Conservation (phyloP, 23 tunicate species). For the Styela plicata region DNA sequence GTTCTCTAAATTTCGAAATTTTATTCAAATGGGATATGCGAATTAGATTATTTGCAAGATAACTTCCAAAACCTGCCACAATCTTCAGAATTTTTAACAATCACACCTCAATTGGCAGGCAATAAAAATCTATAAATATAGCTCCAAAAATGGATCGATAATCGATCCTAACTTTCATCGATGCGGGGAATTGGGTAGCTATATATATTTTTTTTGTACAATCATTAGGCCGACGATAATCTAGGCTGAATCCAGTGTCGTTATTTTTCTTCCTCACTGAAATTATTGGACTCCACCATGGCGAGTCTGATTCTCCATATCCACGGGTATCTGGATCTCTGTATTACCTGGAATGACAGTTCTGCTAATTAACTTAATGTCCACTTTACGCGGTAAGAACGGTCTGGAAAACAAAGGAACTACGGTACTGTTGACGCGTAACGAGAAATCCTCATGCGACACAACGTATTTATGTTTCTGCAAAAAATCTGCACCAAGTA, state of each 20-base stretch:
- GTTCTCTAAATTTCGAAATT: no score
- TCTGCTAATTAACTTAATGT: neutral
- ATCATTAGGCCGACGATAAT: conserved; percentile 20
- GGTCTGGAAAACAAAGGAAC: neutral
- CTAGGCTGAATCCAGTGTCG: conserved; percentile 22
- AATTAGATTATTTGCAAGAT: no score
- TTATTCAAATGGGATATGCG: no score
- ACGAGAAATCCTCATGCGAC: neutral
- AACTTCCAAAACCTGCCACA: no score
- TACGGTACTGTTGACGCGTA: neutral
- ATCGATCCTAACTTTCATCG: conserved; percentile 29
- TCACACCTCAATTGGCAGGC: no score
- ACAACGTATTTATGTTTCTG: no score
- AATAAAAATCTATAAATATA: no score
- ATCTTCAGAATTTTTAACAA: no score
- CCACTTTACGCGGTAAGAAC: neutral
- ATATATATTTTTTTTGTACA: conserved; percentile 20
- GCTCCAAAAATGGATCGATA: no score
- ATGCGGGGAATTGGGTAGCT: conserved; percentile 29
- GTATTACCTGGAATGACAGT: neutral
- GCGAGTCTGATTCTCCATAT: neutral
- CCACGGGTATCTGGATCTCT: neutral
- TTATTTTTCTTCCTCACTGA: conserved; percentile 8
- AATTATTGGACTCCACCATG: neutral
- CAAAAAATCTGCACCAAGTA: conserved; percentile 19